A percentile compares a stretch with the other conserved stretches of the same genome.
These are phyloP conservation scores for Tetramorium alpestre DNA, from an alignment of 1,140 invertebrate species.

Conservation along the genomic window DNA sequence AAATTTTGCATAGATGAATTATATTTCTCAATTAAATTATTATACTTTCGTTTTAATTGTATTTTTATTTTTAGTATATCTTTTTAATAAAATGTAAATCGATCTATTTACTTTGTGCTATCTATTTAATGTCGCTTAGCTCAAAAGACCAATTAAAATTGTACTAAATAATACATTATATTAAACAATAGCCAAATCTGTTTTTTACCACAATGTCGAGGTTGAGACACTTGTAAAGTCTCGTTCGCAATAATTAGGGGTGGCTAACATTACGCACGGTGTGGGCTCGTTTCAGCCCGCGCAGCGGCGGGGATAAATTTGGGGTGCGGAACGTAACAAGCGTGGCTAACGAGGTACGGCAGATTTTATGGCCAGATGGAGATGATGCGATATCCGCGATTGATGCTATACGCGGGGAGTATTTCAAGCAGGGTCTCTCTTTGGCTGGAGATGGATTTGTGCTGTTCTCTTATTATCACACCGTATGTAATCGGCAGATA, in stretches of 20 bases:
- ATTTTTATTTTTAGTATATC: not conserved
- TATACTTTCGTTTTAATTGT: not conserved
- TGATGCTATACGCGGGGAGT: conserved; percentile 74
- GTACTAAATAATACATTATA: not conserved
- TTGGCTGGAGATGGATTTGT: conserved; percentile 64
- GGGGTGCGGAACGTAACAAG: conserved; percentile 81
- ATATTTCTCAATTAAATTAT: not conserved
- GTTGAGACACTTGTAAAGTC: conserved; percentile 76
- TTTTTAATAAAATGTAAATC: not conserved
- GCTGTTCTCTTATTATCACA: conserved; percentile 65
- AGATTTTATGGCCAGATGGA: conserved; percentile 84
- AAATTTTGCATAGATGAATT: not conserved
- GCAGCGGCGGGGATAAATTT: conserved; percentile 66
- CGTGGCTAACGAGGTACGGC: conserved; percentile 83
- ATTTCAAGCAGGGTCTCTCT: conserved; percentile 57
- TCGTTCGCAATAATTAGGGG: conserved; percentile 81
- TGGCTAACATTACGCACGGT: conserved; percentile 62
- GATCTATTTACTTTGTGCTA: not conserved
- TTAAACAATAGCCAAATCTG: conserved; percentile 28
- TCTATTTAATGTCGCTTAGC: not conserved
- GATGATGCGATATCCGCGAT: conserved; percentile 83
- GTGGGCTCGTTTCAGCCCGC: conserved; percentile 52
- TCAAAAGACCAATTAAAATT: conserved; percentile 6
- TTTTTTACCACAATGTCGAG: conserved; percentile 30
- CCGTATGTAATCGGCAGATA: conserved; percentile 34